These are phyloP conservation scores for Callaeas wilsoni DNA, from an alignment of 2,113 vertebrate genomes.

Conservation along the genomic window DNA sequence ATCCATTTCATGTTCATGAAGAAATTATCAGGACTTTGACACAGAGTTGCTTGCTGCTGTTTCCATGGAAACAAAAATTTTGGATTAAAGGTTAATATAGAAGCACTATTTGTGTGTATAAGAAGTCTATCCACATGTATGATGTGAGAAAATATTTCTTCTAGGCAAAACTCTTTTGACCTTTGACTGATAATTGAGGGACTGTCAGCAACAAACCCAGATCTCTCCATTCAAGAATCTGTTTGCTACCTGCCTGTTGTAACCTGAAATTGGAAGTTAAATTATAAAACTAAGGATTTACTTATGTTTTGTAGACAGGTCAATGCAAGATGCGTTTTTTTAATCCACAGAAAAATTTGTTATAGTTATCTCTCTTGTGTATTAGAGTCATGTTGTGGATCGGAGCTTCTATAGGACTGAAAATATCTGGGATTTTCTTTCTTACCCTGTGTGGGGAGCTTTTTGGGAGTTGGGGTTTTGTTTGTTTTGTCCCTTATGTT, in stretches of 20 bases:
- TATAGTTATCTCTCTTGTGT: background rate
- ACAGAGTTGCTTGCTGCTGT: background rate
- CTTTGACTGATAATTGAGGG: background rate
- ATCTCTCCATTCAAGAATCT: background rate
- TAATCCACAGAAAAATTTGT: background rate
- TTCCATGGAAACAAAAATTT: background rate
- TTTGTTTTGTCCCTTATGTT: background rate
- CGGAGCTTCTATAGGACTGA: background rate
- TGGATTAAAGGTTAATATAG: background rate
- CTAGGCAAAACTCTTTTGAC: background rate
- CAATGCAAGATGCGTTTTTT: background rate
- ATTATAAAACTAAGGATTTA: background rate
- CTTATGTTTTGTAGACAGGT: background rate
- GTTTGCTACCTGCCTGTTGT: background rate
- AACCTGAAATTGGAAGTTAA: background rate
- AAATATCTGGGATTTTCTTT: background rate
- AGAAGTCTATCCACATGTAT: background rate
- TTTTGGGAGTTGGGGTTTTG: background rate
- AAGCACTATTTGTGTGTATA: background rate
- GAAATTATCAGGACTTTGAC: background rate
- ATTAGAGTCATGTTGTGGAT: background rate
- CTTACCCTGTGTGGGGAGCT: background rate
- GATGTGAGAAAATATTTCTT: background rate
- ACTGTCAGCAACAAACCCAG: background rate
- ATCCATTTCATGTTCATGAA: background rate